phyloP scores from a whole-genome alignment of 2,888 invertebrate species.

The Disparrhopalites patrizii region DNA sequence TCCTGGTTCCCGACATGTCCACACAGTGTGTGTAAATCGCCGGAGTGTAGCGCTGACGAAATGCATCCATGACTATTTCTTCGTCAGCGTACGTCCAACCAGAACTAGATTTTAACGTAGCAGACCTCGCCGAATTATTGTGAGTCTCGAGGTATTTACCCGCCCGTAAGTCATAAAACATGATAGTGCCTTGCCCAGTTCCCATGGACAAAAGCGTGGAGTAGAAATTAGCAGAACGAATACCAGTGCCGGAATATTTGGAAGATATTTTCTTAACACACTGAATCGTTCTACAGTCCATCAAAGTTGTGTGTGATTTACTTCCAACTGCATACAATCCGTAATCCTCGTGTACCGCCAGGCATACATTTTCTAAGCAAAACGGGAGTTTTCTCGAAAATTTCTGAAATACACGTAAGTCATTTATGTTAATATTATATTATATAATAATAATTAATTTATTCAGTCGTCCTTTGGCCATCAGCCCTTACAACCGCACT shows the following conservation, averaged over 20 bases:
- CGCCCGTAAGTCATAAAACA: conserved; percentile 90
- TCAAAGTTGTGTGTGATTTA: conserved; percentile 81
- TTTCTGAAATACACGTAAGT: too few species aligned
- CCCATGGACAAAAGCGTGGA: conserved; percentile 88
- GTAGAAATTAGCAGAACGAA: conserved; percentile 85
- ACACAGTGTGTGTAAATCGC: conserved; percentile 97
- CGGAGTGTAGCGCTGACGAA: conserved; percentile 68
- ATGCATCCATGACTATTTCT: conserved; percentile 45
- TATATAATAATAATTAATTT: too few species aligned
- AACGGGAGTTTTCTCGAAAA: conserved; percentile 81
- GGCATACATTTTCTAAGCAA: conserved; percentile 87
- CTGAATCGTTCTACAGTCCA: conserved; percentile 83
- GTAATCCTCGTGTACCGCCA: conserved; percentile 79
- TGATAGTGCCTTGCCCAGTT: conserved; percentile 76
- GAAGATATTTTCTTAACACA: conserved; percentile 72
- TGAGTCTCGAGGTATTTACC: conserved; percentile 87
- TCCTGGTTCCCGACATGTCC: conserved; percentile 81
- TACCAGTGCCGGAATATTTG: conserved; percentile 82
- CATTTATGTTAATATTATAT: too few species aligned
- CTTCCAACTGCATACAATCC: conserved; percentile 86
- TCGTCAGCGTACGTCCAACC: conserved; percentile 59
- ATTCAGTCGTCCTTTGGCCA: too few species aligned
- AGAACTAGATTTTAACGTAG: conserved; percentile 78
- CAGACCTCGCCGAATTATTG: conserved; percentile 81
- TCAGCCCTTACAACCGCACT: too few species aligned